Evolutionary conservation across 1,140 invertebrate genomes (phyloP).

Genomic region (Apis florea): DNA sequence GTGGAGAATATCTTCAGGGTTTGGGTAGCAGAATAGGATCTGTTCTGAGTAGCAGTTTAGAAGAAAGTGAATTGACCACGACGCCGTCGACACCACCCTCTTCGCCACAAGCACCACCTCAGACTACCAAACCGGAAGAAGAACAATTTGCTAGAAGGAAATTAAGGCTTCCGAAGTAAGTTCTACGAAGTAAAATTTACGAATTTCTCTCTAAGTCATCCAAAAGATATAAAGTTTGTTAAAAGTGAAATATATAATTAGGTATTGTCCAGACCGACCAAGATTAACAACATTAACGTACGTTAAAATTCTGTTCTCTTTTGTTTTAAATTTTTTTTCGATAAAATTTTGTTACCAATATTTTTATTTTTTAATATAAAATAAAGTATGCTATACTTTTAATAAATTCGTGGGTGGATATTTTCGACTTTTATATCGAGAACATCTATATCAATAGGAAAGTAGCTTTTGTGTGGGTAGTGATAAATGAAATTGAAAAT

Average conservation of each 20-base stretch:
- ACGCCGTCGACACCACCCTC: conserved; percentile 70
- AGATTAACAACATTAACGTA: too few species aligned
- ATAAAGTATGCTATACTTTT: too few species aligned
- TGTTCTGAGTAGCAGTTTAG: conserved; percentile 76
- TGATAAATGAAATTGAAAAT: too few species aligned
- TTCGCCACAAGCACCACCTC: conserved; percentile 57
- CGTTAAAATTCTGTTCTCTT: too few species aligned
- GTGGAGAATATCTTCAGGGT: conserved; percentile 78
- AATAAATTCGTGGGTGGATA: too few species aligned
- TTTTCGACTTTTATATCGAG: too few species aligned
- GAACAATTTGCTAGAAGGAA: conserved; percentile 62
- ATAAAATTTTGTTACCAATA: too few species aligned
- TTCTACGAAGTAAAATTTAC: neutral
- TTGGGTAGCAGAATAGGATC: conserved; percentile 77
- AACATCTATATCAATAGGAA: too few species aligned
- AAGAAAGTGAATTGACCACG: conserved; percentile 75
- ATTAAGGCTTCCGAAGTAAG: conserved; percentile 72
- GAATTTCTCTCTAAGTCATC: neutral
- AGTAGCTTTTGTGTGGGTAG: too few species aligned
- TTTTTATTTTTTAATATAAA: too few species aligned
- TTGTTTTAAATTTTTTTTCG: too few species aligned
- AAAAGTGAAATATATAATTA: neutral
- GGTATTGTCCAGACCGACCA: neutral
- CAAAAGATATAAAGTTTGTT: neutral
- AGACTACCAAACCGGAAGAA: conserved; percentile 46